Percentiles rank a stretch among this genome's conserved stretches.
These are phyloP conservation scores for Plectropomus leopardus DNA, from an alignment of 2,113 vertebrate genomes.

Conservation along the genomic window DNA sequence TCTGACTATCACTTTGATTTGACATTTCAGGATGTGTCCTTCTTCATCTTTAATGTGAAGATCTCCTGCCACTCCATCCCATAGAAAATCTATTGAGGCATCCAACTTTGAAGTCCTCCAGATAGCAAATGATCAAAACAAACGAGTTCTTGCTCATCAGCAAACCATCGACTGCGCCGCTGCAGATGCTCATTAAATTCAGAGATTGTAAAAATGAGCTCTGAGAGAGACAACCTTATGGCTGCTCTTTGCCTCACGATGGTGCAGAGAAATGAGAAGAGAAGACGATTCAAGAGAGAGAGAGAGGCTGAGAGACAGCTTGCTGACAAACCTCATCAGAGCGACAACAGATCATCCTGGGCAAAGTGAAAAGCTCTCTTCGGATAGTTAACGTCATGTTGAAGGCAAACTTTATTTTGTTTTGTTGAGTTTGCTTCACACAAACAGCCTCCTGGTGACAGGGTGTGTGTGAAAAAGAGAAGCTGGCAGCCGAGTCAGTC, in stretches of 20 bases:
- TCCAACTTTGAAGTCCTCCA: constrained; percentile 61
- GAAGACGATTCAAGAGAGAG: constrained; percentile 7
- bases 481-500: constrained; percentile 18
- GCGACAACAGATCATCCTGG: constrained; percentile 28
- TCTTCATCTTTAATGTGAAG: constrained; percentile 15
- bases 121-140: constrained; percentile 64
- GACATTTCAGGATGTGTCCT: constrained; percentile 42
- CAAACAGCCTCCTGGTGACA: constrained; percentile 11
- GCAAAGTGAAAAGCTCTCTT: constrained; percentile 25
- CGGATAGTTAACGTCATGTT: constrained; percentile 22
- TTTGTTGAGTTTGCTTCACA: constrained; percentile 37
- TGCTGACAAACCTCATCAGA: constrained; percentile 50
- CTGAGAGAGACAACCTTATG: constrained; percentile 58
- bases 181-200: constrained; percentile 72
- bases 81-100: constrained; percentile 38
- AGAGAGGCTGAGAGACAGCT: constrained; percentile 32
- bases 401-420: constrained; percentile 46
- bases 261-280: constrained; percentile 31
- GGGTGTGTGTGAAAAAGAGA: not conserved
- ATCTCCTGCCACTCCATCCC: constrained; percentile 13
- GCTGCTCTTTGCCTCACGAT: constrained; percentile 42
- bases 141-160: constrained; percentile 69
- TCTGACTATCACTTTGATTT: constrained; percentile 36
- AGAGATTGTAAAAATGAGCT: constrained; percentile 56
- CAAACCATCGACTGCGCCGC: constrained; percentile 55